phyloP scores from a whole-genome alignment of 2,797 vertebrate species.

The Epinephelus coioides region DNA sequence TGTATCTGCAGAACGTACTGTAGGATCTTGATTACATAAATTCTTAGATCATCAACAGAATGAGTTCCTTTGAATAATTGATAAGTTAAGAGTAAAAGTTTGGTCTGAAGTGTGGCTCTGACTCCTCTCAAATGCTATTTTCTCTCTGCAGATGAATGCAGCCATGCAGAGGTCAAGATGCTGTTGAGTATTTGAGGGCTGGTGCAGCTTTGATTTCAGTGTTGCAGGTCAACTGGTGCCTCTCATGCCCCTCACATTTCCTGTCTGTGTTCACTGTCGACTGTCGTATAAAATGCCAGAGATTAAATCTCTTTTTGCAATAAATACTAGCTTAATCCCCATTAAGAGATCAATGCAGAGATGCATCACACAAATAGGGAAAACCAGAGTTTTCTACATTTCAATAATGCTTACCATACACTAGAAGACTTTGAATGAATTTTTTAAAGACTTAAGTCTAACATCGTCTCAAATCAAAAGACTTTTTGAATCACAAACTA shows the following conservation, averaged over 20 bases:
- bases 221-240: neutral
- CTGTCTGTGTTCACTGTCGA: neutral
- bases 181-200: neutral
- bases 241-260: neutral
- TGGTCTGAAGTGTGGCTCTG: conserved; percentile 1
- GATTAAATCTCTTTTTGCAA: neutral
- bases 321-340: too few species aligned
- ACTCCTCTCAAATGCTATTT: conserved; percentile 8
- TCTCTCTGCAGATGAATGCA: conserved; percentile 19
- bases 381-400: neutral
- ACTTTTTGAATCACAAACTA: too few species aligned
- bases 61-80: conserved; percentile 4
- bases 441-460: too few species aligned
- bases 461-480: too few species aligned
- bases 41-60: conserved; percentile 2
- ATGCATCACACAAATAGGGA: neutral
- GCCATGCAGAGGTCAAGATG: neutral
- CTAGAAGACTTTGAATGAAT: too few species aligned
- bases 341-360: neutral
- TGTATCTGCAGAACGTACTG: neutral
- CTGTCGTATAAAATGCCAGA: neutral
- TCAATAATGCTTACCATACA: neutral
- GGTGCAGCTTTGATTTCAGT: neutral
- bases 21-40: neutral
- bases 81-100: neutral